Conservation (phyloP, 2,797 vertebrate species). For the Anniella stebbinsi region DNA sequence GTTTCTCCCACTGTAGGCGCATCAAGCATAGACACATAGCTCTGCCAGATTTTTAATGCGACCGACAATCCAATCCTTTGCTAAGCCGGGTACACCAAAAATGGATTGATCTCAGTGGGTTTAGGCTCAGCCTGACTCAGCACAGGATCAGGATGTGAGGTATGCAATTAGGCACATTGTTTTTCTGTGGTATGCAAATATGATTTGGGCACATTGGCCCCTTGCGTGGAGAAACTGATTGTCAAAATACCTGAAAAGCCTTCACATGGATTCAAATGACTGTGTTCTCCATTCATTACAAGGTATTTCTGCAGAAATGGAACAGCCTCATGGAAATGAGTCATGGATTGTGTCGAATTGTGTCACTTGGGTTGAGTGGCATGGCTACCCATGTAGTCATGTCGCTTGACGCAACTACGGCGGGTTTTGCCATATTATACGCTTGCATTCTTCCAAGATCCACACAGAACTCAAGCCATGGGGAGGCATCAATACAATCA, state of each 20-base stretch:
- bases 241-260: background rate
- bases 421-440: background rate
- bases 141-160: background rate
- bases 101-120: background rate
- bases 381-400: too few relatives aligned
- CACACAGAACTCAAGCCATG: background rate
- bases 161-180: background rate
- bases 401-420: background rate
- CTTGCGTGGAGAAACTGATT: background rate
- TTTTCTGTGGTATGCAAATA: background rate
- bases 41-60: background rate
- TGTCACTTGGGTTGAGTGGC: too few relatives aligned
- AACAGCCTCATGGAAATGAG: background rate
- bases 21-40: too few relatives aligned
- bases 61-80: background rate
- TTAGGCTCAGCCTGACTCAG: too few relatives aligned
- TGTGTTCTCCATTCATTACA: background rate
- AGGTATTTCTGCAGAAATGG: background rate
- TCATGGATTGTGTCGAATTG: too few relatives aligned
- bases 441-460: background rate
- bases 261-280: background rate
- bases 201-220: background rate
- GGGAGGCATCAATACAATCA: background rate
- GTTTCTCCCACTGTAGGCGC: background rate
- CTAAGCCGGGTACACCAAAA: background rate